These are phyloP conservation scores for Pemphigus obesinymphae DNA, from an alignment of 1,140 invertebrate genomes.

Conservation along the genomic window DNA sequence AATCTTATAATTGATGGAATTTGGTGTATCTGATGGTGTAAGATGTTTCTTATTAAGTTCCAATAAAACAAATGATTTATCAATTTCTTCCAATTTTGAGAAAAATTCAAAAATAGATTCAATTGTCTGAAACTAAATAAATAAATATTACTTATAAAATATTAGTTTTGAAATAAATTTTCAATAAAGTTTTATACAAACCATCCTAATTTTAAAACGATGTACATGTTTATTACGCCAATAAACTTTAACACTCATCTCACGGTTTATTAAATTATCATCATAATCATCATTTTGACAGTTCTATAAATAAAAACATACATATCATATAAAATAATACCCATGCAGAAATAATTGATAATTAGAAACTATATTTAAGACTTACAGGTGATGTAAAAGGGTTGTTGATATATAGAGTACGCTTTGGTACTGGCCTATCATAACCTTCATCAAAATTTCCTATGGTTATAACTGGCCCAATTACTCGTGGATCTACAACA, in stretches of 20 bases:
- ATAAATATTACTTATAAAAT: neutral
- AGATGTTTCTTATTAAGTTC: neutral
- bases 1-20: slow-evolving; percentile 17
- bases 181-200: neutral
- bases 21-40: slow-evolving; percentile 15
- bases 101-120: slow-evolving; percentile 21
- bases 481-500: too few species aligned
- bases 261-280: neutral
- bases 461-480: neutral
- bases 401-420: neutral
- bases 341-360: neutral
- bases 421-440: neutral
- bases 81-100: slow-evolving; percentile 15
- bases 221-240: neutral
- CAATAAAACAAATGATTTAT: neutral
- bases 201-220: slow-evolving; percentile 19
- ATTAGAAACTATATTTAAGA: neutral
- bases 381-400: neutral
- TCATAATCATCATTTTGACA: neutral
- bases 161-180: neutral
- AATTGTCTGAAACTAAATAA: slow-evolving; percentile 26
- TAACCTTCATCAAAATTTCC: slow-evolving; percentile 26
- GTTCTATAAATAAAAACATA: neutral
- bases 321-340: neutral
- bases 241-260: slow-evolving; percentile 5